phyloP scores from a whole-genome alignment of 2,888 invertebrate species.

The Stegophylla sp. region DNA sequence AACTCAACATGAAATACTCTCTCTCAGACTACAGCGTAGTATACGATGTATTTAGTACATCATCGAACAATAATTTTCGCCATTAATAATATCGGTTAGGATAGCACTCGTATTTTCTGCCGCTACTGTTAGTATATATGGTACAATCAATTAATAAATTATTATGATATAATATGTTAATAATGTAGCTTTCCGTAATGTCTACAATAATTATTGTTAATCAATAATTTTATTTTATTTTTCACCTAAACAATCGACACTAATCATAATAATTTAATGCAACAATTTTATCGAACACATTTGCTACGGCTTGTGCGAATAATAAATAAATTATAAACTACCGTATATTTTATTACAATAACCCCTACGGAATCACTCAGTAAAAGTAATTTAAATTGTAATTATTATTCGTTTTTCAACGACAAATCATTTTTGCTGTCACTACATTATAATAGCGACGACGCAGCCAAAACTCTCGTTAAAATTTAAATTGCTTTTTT shows the following conservation, averaged over 20 bases:
- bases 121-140: background rate
- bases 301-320: background rate
- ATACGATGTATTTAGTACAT: background rate
- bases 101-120: background rate
- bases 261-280: slow-evolving; percentile 16
- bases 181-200: background rate
- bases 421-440: background rate
- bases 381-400: slow-evolving; percentile 31
- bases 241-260: slow-evolving; percentile 2
- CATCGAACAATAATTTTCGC: background rate
- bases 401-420: background rate
- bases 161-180: slow-evolving; percentile 1
- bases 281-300: slow-evolving; percentile 9
- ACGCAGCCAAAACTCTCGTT: background rate
- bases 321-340: slow-evolving; percentile 23
- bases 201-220: slow-evolving; percentile 7
- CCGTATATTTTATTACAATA: slow-evolving; percentile 8
- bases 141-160: background rate
- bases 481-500: slow-evolving; percentile 20
- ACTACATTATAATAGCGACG: background rate
- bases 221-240: slow-evolving; percentile 29
- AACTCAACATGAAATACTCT: too few species aligned
- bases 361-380: background rate
- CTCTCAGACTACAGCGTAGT: background rate
- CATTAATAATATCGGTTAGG: too few species aligned